A percentile compares a stretch with the other conserved stretches of the same genome.
These are phyloP conservation scores for Leptocoma aspasia DNA, from an alignment of 2,113 vertebrate genomes.

Conservation along the genomic window DNA sequence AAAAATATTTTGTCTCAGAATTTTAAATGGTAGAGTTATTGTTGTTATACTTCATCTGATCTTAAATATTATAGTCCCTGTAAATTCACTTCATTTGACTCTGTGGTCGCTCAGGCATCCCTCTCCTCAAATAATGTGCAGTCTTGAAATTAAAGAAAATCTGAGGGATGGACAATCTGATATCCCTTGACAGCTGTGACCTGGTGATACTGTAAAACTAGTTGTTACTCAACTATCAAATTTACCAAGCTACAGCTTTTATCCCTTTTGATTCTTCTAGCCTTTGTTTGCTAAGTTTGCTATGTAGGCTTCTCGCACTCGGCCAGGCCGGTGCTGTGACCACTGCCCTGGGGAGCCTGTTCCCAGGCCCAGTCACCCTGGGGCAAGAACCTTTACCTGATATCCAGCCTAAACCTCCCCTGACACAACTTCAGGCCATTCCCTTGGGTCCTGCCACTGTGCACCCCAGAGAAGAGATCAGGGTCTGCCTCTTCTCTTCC, in stretches of 20 bases:
- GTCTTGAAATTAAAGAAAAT: not conserved
- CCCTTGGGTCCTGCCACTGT: not conserved
- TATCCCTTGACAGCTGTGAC: not conserved
- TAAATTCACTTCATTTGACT: not conserved
- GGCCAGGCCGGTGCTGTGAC: not conserved
- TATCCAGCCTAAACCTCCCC: not conserved
- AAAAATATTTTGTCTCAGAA: not conserved
- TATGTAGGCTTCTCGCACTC: too few species aligned
- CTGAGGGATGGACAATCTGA: not conserved
- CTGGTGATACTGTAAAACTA: not conserved
- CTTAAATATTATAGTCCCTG: not conserved
- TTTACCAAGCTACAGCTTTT: not conserved
- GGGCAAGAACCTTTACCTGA: not conserved
- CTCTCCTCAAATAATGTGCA: not conserved
- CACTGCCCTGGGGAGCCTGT: not conserved
- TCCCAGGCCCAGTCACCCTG: not conserved
- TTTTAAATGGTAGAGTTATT: not conserved
- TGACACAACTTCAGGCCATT: not conserved
- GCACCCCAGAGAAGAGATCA: not conserved
- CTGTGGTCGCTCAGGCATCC: not conserved
- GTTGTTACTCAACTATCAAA: not conserved
- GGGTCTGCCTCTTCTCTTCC: not conserved
- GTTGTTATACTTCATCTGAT: not conserved
- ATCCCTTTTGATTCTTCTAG: not conserved
- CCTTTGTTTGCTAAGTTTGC: too few species aligned